phyloP scores from a whole-genome alignment of 2,888 invertebrate species.

The Desoria tigrina region DNA sequence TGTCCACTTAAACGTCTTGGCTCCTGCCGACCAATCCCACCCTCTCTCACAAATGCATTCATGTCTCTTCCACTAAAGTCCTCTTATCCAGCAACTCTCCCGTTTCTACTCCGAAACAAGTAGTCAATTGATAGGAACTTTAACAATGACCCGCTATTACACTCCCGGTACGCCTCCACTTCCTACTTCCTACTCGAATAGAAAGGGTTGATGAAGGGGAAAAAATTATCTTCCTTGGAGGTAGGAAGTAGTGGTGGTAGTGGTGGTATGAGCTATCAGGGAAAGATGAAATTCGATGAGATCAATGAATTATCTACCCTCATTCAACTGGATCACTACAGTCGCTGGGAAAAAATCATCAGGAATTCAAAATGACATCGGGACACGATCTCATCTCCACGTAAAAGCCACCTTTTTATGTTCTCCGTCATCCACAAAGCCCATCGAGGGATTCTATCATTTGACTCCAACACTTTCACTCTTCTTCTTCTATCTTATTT shows the following conservation, averaged over 20 bases:
- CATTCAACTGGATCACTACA: slow-evolving; percentile 18
- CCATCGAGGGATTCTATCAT: too few relatives aligned
- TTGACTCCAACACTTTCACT: too few relatives aligned
- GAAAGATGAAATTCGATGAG: slow-evolving; percentile 51
- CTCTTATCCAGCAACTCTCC: too few relatives aligned
- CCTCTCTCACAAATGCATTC: neutral
- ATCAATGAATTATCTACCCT: slow-evolving; percentile 50
- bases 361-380: slow-evolving; percentile 51
- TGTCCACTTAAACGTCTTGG: too few relatives aligned
- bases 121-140: too few relatives aligned
- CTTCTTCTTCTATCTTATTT: slow-evolving; percentile 11
- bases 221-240: neutral
- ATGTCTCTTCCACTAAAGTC: too few relatives aligned
- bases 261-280: slow-evolving; percentile 11
- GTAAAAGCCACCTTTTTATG: slow-evolving; percentile 47
- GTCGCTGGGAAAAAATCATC: slow-evolving; percentile 41
- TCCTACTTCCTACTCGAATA: too few relatives aligned
- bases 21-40: neutral
- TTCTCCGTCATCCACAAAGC: slow-evolving; percentile 38
- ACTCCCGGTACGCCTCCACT: too few relatives aligned
- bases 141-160: too few relatives aligned
- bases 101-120: too few relatives aligned
- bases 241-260: neutral
- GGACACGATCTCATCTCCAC: slow-evolving; percentile 47
- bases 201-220: too few relatives aligned